Percentiles rank a stretch among this genome's conserved stretches.
Evolutionary conservation across 1,140 invertebrate genomes (phyloP).

Genomic region (Paraescarpia echinospica): DNA sequence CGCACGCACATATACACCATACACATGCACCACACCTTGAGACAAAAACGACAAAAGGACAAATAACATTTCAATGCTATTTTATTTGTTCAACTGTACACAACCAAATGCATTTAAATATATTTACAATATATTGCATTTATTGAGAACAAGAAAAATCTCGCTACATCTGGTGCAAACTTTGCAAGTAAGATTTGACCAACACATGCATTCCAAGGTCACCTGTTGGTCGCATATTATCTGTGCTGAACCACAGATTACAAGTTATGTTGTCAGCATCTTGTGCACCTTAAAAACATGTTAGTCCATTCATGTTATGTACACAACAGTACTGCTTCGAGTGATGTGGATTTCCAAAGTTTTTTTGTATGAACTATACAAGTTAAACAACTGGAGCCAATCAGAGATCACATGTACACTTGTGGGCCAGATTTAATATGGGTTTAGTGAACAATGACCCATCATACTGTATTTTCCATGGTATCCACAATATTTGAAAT

Average conservation of each 20-base stretch:
- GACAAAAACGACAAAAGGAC: neutral
- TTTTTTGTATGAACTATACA: neutral
- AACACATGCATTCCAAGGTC: neutral
- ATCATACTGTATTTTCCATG: neutral
- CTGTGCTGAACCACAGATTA: neutral
- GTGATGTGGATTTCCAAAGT: neutral
- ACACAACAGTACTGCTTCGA: neutral
- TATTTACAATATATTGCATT: neutral
- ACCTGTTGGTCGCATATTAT: neutral
- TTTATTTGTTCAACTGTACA: neutral
- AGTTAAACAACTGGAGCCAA: neutral
- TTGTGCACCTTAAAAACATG: neutral
- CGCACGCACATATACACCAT: neutral
- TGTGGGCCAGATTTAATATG: neutral
- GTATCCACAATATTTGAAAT: neutral
- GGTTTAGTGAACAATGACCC: neutral
- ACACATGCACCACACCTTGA: too few species aligned
- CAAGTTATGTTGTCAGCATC: too few species aligned
- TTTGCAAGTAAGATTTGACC: neutral
- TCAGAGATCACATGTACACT: neutral
- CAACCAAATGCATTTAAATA: slow-evolving; percentile 6
- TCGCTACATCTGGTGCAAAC: neutral
- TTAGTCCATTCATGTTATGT: neutral
- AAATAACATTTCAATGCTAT: neutral
- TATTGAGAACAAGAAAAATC: neutral